phyloP scores from a whole-genome alignment of 2,113 vertebrate species.

The Leiothrix lutea region DNA sequence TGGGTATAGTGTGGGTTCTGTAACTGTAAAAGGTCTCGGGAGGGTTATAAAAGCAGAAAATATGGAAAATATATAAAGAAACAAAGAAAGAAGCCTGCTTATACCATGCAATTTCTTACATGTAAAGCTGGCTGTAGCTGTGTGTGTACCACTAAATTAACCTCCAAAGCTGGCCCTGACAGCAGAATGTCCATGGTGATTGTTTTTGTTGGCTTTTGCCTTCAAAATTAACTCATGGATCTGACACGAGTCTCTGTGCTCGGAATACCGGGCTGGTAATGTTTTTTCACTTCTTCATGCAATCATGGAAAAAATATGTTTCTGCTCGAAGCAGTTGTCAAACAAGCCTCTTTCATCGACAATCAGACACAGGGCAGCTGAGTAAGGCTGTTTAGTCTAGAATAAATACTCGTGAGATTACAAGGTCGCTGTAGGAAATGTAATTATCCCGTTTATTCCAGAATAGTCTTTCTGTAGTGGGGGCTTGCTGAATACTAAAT shows the following conservation, averaged over 20 bases:
- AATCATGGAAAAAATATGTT: constrained; percentile 90
- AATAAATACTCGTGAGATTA: constrained; percentile 85
- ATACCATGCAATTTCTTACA: constrained; percentile 28
- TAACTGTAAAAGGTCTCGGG: constrained; percentile 48
- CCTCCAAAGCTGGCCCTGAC: constrained; percentile 82
- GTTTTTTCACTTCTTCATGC: constrained; percentile 75
- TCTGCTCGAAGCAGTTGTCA: constrained; percentile 84
- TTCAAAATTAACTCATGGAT: constrained; percentile 85
- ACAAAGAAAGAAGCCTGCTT: constrained; percentile 49
- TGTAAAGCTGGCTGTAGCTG: constrained; percentile 46
- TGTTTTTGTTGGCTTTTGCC: constrained; percentile 86
- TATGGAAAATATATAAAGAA: constrained; percentile 71
- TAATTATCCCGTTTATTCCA: constrained; percentile 79
- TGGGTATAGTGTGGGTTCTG: constrained; percentile 67
- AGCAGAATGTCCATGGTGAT: constrained; percentile 79
- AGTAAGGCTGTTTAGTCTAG: constrained; percentile 93
- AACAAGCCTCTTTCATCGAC: constrained; percentile 87
- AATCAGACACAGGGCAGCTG: constrained; percentile 89
- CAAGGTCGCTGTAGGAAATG: constrained; percentile 82
- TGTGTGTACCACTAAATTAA: constrained; percentile 65
- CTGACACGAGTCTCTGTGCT: constrained; percentile 79
- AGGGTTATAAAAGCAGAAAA: constrained; percentile 68
- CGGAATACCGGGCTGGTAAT: constrained; percentile 79
- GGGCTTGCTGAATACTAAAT: constrained; percentile 62
- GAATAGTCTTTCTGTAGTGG: constrained; percentile 70